Evolutionary conservation across 1,140 invertebrate genomes (phyloP), one percentile per base, ranked within the genome.

Genomic region (Drosophila nikananu): DNA sequence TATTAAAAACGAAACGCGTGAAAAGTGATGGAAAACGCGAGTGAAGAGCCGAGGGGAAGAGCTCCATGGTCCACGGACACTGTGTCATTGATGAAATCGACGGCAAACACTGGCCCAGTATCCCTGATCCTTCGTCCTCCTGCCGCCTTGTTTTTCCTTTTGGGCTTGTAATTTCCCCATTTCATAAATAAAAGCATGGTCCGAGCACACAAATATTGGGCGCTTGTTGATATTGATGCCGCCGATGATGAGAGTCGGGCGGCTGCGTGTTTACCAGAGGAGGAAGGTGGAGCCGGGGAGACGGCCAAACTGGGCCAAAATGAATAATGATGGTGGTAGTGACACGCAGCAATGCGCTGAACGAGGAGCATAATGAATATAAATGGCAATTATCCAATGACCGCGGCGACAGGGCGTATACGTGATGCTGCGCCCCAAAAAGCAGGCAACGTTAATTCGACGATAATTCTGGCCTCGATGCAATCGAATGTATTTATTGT

Each of bases 181-280:
- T 89, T 90, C 86, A 91, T 89, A 89, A 89, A 89, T 82, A 89
- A 90, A 90, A 74, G 58, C 58, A 35, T 41, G 44, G 41, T 23
- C 19, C 3, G 60, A 66, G 66, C 79, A 70, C 77, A 90, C 84
- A 89, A 89, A 91, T 89, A 90, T 91, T 89, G 86, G 72, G 19
- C 78, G 86, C 86, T 83, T 83, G 84, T 89, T 86, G 84, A 86
- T 86, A 86, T 87, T 83, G 80, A 87, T 89, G 81, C 80, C 46
- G 41, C 48, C 62, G n/a, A 65, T 62, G 62, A 77, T 64, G 66
- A 67, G 39, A 57, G 37, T 57, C 21, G 54, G 21, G 4, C 10
- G 21, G 21, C 13, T 39, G 35, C 35, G 35, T 57, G 35, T 39
- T 57, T 57, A 25, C 35, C 17, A 23, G 35, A 12, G 54, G 21